Base-by-base conservation (phyloP, 2,113 vertebrate genomes). In the Oncorhynchus mykiss region DNA sequence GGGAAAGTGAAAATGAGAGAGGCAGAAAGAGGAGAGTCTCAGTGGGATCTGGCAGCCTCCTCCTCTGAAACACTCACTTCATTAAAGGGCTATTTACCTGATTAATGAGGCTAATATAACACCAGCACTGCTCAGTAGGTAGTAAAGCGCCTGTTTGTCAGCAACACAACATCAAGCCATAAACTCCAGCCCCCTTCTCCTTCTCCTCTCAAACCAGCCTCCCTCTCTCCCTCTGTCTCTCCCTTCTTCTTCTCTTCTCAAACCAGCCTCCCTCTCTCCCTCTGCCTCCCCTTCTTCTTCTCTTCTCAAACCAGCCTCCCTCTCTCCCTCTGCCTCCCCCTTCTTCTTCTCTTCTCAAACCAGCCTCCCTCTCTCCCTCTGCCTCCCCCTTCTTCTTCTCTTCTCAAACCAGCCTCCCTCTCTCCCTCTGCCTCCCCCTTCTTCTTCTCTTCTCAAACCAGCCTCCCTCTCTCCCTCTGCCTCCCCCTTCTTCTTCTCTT, bases 51-150 rank as follows among this genome's bases (percentile, higher is more conserved):
- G 34, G 8, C 34, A 6, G 8, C 25, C 18, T 18, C 31, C 31
- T 8, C 34, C 34, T 39, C 31, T 11, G 29, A 48, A 29, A 87
- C 86, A 9, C 34, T 80, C 81, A 84, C 85, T 90, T 90, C 86
- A 90, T 91, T 90, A 90, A 82, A 81, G 87, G 78, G 83, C 87
- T 84, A 87, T 90, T 90, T 92, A 88, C 88, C 87, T 84, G 87
- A 92, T 90, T 90, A 91, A 90, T 83, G 79, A 78, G 69, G 72
- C 86, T 86, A 84, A 87, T 88, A 87, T 87, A 88, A 88, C 89
- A 88, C 85, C 78, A 76, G 39, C 76, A 71, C 73, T 76, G 74
- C 78, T 84, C 77, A 11, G 80, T 76, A 72, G 77, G 66, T 16
- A 31, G 64, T 16, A 39, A 8, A 39, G 34, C 3, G 3, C 27